A percentile compares a stretch with the other conserved stretches of the same genome.
Evolutionary conservation across 2,888 invertebrate species (phyloP).

Genomic region (Stramonita haemastoma): DNA sequence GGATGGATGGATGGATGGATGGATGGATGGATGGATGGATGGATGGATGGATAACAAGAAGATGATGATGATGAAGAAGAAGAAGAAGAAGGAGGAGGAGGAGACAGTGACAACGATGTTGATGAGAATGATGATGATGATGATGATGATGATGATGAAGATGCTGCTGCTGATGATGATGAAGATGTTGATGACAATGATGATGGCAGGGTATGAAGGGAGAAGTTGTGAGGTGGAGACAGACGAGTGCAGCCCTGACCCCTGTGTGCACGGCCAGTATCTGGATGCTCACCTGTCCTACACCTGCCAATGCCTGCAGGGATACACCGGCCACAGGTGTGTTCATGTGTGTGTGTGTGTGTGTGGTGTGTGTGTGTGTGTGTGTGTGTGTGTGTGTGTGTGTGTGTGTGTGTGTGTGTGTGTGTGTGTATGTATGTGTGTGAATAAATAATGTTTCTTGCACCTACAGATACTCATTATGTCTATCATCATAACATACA

Average conservation of each 20-base stretch:
- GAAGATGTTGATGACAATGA: neutral
- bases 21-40: too few relatives aligned
- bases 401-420: neutral
- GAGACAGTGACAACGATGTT: neutral
- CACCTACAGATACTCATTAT: too few relatives aligned
- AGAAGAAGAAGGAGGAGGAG: too few relatives aligned
- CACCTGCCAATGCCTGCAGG: constrained; percentile 58
- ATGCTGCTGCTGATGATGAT: too few relatives aligned
- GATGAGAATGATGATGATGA: neutral
- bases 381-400: neutral
- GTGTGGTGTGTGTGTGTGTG: neutral
- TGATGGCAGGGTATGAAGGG: constrained; percentile 57
- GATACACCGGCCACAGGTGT: constrained; percentile 62
- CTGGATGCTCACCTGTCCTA: constrained; percentile 45
- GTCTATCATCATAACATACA: too few relatives aligned
- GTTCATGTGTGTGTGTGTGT: constrained; percentile 6
- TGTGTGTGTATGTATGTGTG: too few relatives aligned
- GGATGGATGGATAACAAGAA: too few relatives aligned
- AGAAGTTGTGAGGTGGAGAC: constrained; percentile 53
- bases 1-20: too few relatives aligned
- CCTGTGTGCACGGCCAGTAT: constrained; percentile 63
- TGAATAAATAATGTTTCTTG: too few relatives aligned
- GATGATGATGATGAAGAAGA: neutral
- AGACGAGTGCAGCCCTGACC: constrained; percentile 55
- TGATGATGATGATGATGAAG: too few relatives aligned